Conservation (phyloP, 2,113 vertebrate genomes). For the Paratilapia polleni region DNA sequence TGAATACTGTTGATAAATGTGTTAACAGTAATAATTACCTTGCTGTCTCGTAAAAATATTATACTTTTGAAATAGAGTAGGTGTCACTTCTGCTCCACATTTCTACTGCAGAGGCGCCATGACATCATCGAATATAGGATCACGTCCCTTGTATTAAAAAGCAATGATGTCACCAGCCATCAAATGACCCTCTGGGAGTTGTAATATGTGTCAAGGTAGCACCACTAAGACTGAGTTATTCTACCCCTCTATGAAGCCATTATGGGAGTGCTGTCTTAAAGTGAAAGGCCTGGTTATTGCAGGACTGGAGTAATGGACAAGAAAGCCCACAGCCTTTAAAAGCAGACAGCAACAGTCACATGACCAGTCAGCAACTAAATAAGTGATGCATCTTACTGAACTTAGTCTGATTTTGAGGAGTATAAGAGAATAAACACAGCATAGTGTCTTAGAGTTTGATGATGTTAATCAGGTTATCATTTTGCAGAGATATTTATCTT, state of each 20-base stretch:
- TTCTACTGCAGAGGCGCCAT: constrained; percentile 41
- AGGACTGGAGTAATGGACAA: background rate
- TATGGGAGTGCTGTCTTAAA: constrained; percentile 34
- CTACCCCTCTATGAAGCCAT: constrained; percentile 25
- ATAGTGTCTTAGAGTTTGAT: background rate
- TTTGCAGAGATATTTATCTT: constrained; percentile 9
- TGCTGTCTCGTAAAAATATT: constrained; percentile 17
- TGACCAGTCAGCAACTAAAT: background rate
- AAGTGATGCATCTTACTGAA: constrained; percentile 4
- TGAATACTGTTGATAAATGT: background rate
- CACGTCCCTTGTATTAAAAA: constrained; percentile 49
- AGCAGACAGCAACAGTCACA: background rate
- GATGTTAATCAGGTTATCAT: background rate
- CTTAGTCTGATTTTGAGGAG: background rate
- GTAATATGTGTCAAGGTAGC: constrained; percentile 61
- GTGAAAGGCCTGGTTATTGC: constrained; percentile 32
- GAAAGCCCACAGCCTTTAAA: constrained; percentile 13
- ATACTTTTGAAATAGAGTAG: constrained; percentile 1
- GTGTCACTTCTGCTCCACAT: constrained; percentile 8
- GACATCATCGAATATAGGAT: constrained; percentile 67
- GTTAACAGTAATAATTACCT: background rate
- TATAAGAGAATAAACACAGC: background rate
- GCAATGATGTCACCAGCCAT: constrained; percentile 70
- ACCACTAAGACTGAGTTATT: constrained; percentile 70
- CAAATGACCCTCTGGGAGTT: constrained; percentile 55